Percentiles rank a stretch among this genome's conserved stretches.
phyloP scores from a whole-genome alignment of 2,888 invertebrate genomes.

The Parelbella ahira region DNA sequence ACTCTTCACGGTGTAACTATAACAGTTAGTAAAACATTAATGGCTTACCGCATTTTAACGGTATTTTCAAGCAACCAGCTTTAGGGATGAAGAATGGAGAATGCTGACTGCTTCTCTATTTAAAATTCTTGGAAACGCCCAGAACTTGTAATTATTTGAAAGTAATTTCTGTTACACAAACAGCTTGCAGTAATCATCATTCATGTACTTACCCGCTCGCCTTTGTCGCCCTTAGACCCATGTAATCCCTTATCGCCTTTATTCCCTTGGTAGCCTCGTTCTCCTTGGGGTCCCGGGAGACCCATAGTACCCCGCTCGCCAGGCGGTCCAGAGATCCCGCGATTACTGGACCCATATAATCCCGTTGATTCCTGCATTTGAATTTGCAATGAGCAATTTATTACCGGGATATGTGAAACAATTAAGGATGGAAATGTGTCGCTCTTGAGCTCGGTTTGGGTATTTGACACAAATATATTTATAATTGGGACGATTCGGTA shows the following conservation, averaged over 20 bases:
- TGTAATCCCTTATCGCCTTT: constrained; percentile 83
- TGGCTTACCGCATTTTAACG: no score
- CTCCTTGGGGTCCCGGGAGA: constrained; percentile 83
- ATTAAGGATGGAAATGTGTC: constrained; percentile 19
- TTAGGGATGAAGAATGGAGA: no score
- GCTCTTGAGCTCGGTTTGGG: constrained; percentile 8
- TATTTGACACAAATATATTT: not conserved
- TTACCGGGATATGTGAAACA: constrained; percentile 30
- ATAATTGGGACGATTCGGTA: not conserved
- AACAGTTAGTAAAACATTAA: no score
- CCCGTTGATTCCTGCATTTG: constrained; percentile 69
- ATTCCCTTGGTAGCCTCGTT: constrained; percentile 81
- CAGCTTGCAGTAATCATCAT: constrained; percentile 17
- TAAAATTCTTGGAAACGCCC: no score
- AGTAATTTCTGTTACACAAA: constrained; percentile 4
- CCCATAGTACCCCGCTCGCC: constrained; percentile 85
- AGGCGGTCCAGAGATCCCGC: constrained; percentile 83
- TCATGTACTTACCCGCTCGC: constrained; percentile 83
- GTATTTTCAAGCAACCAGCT: no score
- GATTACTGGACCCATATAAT: constrained; percentile 77
- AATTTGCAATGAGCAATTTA: constrained; percentile 44
- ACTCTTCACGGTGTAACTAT: no score
- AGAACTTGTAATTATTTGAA: no score
- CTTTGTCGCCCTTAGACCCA: constrained; percentile 84
- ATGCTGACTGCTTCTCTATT: no score